phyloP scores from a whole-genome alignment of 2,797 vertebrate genomes.

The Masticophis lateralis region DNA sequence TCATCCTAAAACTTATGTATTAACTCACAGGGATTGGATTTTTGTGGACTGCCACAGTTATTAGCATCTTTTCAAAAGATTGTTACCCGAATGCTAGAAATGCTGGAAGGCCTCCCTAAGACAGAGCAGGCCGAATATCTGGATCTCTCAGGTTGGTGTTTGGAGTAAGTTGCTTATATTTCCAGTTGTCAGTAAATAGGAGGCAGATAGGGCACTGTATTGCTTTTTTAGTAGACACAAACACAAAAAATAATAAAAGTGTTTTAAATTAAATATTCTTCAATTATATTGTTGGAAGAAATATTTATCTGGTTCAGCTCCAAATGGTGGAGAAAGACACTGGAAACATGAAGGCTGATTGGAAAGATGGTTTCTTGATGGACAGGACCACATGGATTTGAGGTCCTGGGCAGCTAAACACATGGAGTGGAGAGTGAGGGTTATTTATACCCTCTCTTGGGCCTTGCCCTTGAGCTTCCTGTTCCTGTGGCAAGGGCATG shows the following conservation, averaged over 20 bases:
- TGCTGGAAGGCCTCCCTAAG: slow-evolving; percentile 68
- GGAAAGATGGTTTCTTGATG: too few species aligned
- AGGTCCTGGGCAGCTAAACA: too few species aligned
- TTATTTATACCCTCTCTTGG: too few species aligned
- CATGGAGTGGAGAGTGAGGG: too few species aligned
- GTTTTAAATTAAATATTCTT: neutral
- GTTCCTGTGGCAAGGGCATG: too few species aligned
- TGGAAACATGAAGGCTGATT: too few species aligned
- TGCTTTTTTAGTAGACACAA: neutral
- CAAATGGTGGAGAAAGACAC: too few species aligned
- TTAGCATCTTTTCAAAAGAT: slow-evolving; percentile 70
- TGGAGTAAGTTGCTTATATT: neutral
- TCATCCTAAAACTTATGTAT: rapidly evolving
- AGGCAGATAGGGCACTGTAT: neutral
- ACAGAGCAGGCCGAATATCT: slow-evolving; percentile 70
- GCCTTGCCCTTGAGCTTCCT: too few species aligned
- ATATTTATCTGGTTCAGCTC: too few species aligned
- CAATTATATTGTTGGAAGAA: neutral
- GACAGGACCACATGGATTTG: too few species aligned
- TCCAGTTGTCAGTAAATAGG: too few species aligned
- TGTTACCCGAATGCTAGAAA: slow-evolving; percentile 76
- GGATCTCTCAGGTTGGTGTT: slow-evolving; percentile 77
- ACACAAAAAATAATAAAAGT: neutral
- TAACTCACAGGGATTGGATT: neutral
- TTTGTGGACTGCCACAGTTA: slow-evolving; percentile 40